A percentile compares a stretch with the other conserved stretches of the same genome.
Evolutionary conservation across 2,888 invertebrate species (phyloP).

Genomic region (Pherbina coryleti): DNA sequence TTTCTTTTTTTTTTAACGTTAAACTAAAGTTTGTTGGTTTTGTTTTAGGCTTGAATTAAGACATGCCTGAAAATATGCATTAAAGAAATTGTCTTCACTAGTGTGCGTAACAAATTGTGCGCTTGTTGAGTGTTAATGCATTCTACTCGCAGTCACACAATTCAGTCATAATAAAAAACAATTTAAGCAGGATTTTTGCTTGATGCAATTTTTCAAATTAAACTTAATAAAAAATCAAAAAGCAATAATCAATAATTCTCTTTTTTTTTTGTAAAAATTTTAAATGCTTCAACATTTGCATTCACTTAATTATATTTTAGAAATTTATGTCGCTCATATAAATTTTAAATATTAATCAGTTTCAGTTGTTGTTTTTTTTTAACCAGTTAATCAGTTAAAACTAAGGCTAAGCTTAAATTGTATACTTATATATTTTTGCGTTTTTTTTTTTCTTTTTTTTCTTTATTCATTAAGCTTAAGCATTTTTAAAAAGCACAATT

Average conservation of each 20-base stretch:
- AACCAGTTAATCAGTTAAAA: slow-evolving; percentile 11
- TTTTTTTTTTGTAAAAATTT: background rate
- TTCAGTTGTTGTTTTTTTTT: slow-evolving; percentile 19
- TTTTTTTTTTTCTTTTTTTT: slow-evolving; percentile 32
- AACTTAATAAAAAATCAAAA: background rate
- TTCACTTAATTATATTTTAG: background rate
- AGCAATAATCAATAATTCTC: background rate
- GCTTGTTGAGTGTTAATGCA: too few species aligned
- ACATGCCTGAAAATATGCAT: too few species aligned
- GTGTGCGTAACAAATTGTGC: too few species aligned
- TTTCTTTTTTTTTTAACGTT: background rate
- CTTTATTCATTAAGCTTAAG: slow-evolving; percentile 36
- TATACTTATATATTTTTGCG: background rate
- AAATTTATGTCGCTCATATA: background rate
- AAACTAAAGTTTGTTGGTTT: background rate
- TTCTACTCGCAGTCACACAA: too few species aligned
- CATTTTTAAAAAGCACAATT: slow-evolving; percentile 45
- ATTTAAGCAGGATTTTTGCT: too few species aligned
- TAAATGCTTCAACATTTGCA: background rate
- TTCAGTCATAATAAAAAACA: too few species aligned
- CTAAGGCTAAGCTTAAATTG: background rate
- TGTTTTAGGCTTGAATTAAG: background rate
- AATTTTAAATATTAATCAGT: slow-evolving; percentile 25
- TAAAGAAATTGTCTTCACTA: too few species aligned
- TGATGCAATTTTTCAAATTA: background rate